A percentile compares a stretch with the other conserved stretches of the same genome.
phyloP scores from a whole-genome alignment of 2,113 vertebrate genomes.

The Campylomormyrus tamandua region DNA sequence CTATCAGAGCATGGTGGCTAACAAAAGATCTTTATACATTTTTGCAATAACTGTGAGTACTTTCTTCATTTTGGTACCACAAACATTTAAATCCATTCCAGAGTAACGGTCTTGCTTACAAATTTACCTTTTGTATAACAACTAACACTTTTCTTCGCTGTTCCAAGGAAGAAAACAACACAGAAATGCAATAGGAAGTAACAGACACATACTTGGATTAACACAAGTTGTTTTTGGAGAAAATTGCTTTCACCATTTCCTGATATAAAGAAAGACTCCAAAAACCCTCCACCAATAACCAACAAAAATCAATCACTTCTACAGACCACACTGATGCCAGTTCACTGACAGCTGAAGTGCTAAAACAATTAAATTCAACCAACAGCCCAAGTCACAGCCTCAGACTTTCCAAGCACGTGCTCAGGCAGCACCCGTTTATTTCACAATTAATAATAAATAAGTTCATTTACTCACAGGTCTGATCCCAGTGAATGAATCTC shows the following conservation, averaged over 20 bases:
- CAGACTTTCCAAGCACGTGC: background rate
- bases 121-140: background rate
- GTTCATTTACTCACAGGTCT: slow-evolving; percentile 36
- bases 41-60: background rate
- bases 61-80: background rate
- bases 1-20: background rate
- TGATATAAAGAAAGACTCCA: background rate
- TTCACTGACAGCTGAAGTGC: background rate
- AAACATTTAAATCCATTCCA: background rate
- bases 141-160: background rate
- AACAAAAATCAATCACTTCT: background rate
- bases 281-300: background rate
- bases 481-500: background rate
- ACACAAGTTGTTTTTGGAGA: background rate
- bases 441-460: background rate
- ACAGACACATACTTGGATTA: background rate
- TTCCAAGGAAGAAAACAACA: background rate
- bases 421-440: background rate
- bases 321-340: background rate
- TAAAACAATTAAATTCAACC: background rate
- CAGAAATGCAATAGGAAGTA: background rate
- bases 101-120: background rate
- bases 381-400: background rate
- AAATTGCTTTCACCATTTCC: background rate
- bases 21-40: background rate